Percentiles rank a stretch among this genome's conserved stretches.
These are phyloP conservation scores for Eira barbara DNA, from an alignment of 2,113 vertebrate species.

Conservation along the genomic window DNA sequence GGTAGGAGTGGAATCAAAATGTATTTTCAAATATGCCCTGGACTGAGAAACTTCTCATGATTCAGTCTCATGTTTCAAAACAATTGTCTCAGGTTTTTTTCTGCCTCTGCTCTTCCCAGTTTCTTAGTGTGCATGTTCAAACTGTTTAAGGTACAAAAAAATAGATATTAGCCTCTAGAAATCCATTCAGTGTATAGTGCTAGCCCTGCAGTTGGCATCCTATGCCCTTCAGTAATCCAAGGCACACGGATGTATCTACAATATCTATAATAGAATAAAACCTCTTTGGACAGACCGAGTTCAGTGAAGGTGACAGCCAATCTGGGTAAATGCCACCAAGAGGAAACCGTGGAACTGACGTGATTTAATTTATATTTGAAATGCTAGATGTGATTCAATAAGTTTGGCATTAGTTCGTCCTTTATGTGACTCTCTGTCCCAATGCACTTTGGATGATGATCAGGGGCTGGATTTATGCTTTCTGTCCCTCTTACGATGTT, in stretches of 20 bases:
- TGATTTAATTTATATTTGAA: background rate
- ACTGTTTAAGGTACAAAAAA: background rate
- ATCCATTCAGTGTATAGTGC: accelerated
- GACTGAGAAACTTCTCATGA: background rate
- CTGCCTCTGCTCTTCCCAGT: background rate
- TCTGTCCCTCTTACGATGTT: background rate
- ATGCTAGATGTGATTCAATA: background rate
- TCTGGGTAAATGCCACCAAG: background rate
- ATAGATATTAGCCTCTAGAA: background rate
- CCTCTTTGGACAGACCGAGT: background rate
- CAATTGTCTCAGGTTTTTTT: background rate
- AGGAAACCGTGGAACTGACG: background rate
- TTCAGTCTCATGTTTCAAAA: background rate
- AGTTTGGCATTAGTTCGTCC: background rate
- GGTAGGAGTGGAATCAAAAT: slow-evolving; percentile 77
- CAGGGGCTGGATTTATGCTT: background rate
- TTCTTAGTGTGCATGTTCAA: background rate
- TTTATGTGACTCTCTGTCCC: background rate
- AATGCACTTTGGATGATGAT: background rate
- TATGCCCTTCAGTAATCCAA: background rate
- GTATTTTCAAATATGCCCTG: background rate
- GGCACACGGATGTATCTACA: background rate
- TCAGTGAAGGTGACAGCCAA: background rate
- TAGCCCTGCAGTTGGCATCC: accelerated
- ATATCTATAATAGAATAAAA: background rate